These are phyloP conservation scores for Halcyon badia DNA, from an alignment of 2,797 vertebrate species.

Conservation along the genomic window DNA sequence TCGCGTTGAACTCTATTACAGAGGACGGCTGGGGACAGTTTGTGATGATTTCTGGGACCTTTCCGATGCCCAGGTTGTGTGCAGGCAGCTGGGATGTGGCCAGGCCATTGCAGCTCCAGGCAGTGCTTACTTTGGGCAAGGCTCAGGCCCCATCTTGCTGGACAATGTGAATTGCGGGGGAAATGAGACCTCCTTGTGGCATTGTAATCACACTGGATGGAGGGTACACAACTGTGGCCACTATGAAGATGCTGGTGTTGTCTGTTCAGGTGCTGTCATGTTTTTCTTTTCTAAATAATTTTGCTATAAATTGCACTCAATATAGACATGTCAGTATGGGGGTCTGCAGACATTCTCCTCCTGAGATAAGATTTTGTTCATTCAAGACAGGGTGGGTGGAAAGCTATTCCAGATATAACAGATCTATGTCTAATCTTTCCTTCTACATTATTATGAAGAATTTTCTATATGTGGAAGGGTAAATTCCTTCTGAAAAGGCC, in stretches of 20 bases:
- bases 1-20: slow-evolving; percentile 18
- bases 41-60: slow-evolving; percentile 69
- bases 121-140: slow-evolving; percentile 23
- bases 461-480: not conserved
- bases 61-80: slow-evolving; percentile 11
- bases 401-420: not conserved
- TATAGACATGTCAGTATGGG: too few relatives aligned
- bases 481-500: not conserved
- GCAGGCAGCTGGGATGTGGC: slow-evolving; percentile 68
- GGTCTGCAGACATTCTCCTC: not conserved
- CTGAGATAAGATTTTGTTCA: not conserved
- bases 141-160: slow-evolving; percentile 9
- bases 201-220: not conserved
- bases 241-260: slow-evolving; percentile 42
- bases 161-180: slow-evolving; percentile 31
- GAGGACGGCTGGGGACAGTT: not conserved
- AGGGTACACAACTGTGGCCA: slow-evolving; percentile 47
- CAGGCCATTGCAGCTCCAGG: not conserved
- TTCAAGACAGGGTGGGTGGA: not conserved
- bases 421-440: not conserved
- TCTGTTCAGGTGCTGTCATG: slow-evolving; percentile 42
- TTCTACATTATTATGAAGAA: not conserved
- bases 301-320: not conserved
- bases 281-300: not conserved
- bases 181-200: not conserved